phyloP scores from a whole-genome alignment of 2,113 vertebrate genomes.

The Helogale parvula region DNA sequence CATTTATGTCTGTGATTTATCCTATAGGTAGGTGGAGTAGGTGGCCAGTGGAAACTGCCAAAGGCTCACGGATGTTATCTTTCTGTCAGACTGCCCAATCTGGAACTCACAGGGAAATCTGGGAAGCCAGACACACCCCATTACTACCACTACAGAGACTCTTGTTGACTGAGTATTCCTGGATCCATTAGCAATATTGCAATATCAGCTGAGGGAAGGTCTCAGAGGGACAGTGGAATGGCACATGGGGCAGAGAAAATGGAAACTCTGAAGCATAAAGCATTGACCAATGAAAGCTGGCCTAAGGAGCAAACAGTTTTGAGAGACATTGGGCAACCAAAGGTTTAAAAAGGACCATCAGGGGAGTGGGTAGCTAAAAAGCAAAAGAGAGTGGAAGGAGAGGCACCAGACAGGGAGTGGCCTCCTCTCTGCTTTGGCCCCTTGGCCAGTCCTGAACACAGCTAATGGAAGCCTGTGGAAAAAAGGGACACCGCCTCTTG shows the following conservation, averaged over 20 bases:
- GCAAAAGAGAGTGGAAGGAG: background rate
- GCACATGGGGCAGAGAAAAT: constrained; percentile 9
- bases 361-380: background rate
- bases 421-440: background rate
- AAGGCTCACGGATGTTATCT: constrained; percentile 18
- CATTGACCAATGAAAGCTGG: background rate
- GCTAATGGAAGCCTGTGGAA: background rate
- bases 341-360: background rate
- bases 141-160: background rate
- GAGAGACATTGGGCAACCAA: background rate
- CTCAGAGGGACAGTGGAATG: background rate
- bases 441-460: background rate
- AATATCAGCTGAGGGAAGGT: constrained; percentile 2
- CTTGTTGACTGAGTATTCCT: background rate
- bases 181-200: background rate
- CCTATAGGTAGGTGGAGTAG: background rate
- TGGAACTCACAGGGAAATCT: background rate
- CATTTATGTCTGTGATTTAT: background rate
- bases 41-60: constrained; percentile 33
- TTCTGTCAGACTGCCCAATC: background rate
- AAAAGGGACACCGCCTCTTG: accelerated
- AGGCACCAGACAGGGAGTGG: background rate
- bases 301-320: background rate
- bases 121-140: constrained; percentile 15
- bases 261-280: background rate